phyloP scores from a whole-genome alignment of 2,888 invertebrate genomes.

The Eulithis prunata region DNA sequence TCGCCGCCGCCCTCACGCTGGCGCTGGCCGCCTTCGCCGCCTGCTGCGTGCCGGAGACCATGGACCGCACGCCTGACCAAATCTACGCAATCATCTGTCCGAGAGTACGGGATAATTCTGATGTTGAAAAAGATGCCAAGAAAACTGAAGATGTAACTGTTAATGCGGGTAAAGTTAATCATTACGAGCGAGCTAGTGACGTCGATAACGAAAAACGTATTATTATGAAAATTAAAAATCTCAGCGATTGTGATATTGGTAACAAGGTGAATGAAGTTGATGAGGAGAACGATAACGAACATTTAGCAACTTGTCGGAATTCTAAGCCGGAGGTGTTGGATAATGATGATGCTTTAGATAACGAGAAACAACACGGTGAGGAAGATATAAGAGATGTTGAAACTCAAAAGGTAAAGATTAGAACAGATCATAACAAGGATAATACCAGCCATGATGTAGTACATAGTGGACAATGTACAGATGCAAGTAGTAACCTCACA shows the following conservation, averaged over 20 bases:
- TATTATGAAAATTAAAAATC: too few species aligned
- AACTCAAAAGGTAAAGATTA: not conserved
- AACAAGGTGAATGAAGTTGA: too few species aligned
- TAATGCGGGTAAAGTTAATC: too few species aligned
- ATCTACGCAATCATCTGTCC: constrained; percentile 52
- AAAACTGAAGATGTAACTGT: too few species aligned
- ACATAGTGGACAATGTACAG: not conserved
- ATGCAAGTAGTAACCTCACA: not conserved
- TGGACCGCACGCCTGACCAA: constrained; percentile 47
- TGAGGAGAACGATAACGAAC: too few species aligned
- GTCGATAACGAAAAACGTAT: too few species aligned
- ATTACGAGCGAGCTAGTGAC: too few species aligned
- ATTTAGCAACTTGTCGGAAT: too few species aligned
- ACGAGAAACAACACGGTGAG: not conserved
- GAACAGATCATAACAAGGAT: not conserved
- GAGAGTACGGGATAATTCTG: too few species aligned
- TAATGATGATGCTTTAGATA: not conserved
- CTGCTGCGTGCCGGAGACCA: constrained; percentile 58
- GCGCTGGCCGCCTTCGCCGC: constrained; percentile 49
- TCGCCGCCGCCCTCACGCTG: constrained; percentile 52
- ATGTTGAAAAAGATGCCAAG: not conserved
- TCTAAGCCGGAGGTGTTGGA: too few species aligned
- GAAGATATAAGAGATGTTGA: not conserved
- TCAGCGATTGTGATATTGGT: too few species aligned
- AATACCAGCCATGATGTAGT: not conserved